phyloP scores from a whole-genome alignment of 2,797 vertebrate species.

The Triplophysa yarkandensis region DNA sequence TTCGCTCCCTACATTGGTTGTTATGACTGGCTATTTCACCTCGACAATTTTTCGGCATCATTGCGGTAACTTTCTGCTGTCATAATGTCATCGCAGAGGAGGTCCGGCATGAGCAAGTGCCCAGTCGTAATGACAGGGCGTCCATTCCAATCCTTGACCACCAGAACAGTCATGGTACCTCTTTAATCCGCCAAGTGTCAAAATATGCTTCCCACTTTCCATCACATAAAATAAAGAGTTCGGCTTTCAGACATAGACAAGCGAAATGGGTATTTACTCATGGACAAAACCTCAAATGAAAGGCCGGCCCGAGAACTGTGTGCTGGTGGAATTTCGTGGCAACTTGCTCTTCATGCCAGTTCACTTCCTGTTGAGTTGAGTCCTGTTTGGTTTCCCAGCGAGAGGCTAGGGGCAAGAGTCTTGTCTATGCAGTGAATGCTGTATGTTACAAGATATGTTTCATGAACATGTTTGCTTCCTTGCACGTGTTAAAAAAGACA shows the following conservation, averaged over 20 bases:
- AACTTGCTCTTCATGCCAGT: slow-evolving; percentile 64
- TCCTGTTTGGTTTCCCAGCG: slow-evolving; percentile 31
- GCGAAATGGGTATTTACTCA: slow-evolving; percentile 46
- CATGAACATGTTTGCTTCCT: slow-evolving; percentile 18
- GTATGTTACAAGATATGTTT: slow-evolving; percentile 24
- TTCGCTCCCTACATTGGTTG: not conserved
- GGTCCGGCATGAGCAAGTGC: slow-evolving; percentile 27
- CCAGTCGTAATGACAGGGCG: slow-evolving; percentile 43
- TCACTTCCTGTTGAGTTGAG: slow-evolving; percentile 59
- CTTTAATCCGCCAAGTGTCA: slow-evolving; percentile 4
- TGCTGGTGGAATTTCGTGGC: slow-evolving; percentile 58
- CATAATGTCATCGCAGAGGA: slow-evolving; percentile 24
- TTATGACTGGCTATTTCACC: slow-evolving; percentile 1
- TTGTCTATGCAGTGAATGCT: slow-evolving; percentile 3
- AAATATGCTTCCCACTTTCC: slow-evolving; percentile 41
- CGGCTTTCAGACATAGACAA: slow-evolving; percentile 13
- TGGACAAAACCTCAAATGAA: slow-evolving; percentile 57
- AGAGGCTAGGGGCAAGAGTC: slow-evolving; percentile 10
- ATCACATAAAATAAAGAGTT: slow-evolving; percentile 34
- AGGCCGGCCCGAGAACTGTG: slow-evolving; percentile 12
- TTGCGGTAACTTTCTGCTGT: not conserved
- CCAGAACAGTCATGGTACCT: slow-evolving; percentile 26
- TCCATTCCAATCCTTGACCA: slow-evolving; percentile 29
- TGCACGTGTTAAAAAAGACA: slow-evolving; percentile 17
- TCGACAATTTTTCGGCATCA: not conserved